Evolutionary conservation across 2,797 vertebrate species (phyloP), one percentile per base, ranked within the genome.

Genomic region (Peromyscus aztecus): DNA sequence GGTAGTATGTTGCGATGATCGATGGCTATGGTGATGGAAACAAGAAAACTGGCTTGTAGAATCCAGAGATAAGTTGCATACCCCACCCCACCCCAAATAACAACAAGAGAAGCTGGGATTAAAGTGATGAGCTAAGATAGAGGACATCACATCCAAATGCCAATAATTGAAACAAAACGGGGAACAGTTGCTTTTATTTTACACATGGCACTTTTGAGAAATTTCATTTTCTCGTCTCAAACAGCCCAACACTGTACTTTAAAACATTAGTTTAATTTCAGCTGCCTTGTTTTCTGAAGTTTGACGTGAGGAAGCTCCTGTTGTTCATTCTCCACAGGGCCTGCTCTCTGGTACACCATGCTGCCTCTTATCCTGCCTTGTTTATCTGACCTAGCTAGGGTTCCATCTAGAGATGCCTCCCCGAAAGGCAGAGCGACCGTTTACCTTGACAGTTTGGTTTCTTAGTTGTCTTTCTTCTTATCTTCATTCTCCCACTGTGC

Each of bases 241-340:
- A 87, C 2, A 40, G 2, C 27, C 24, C 76, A 83, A 75, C 6
- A n/a, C 27, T 55, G 0, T 76, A 29, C 4, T 61, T 57, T 75
- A 57, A 63, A 69, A 34, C 23, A 87, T 97, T 94, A 75, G 49
- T 83, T 97, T 94, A 75, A 55, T 83, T 93, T 86, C 55, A 81
- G 10, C 43, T 85, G 59, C 27, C 78, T 89, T 96, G 21, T 88
- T 94, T 89, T 75, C 69, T 89, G 91, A 69, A 95, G 17, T 73
- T 97, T 75, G 65, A 19, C n/a, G 34, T 23, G 27, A 95, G 34
- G 69, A 91, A 85, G 82, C 43, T n/a, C 92, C 49, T 80, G 67
- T 75, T 92, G 43, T 91, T 87, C 89, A 78, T 71, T 96, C 75
- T 94, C 55, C 29, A 2, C 80, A 95, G 76, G 23, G 21, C 40